Base-by-base conservation (phyloP, 37 sponge, comb jelly and placozoan genomes). In the Spongilla lacustris region DNA sequence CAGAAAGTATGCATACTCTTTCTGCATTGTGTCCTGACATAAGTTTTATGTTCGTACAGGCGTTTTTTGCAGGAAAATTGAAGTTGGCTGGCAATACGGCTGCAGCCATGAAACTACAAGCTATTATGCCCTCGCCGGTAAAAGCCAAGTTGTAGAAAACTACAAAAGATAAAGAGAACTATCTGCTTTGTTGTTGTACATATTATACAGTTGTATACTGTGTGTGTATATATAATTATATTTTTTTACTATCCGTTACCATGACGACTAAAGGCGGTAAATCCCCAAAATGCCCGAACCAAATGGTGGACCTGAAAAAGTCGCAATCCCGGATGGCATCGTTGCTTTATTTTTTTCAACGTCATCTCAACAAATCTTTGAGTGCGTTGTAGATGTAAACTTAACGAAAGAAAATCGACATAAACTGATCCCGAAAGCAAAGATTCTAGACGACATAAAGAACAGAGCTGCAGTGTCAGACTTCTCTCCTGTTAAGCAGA, bases 401-500 rank as follows among this genome's bases (percentile, higher is more conserved):
- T 88, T 98, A 35, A 96, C 95, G 0, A 81, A 69, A 26, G 97
- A 96, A 33, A 93, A 91, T 49, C 95, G 95, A 4, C 70, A 75
- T 74, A 93, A 92, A 66, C 84, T 95, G 58, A 91, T 98, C 35
- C 46, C 80, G 32, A 98, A 96, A 86, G 88, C 76, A 32, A 88
- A 82, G 35, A 94, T 98, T 48, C 31, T 95, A 81, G 94, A 96
- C 50, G 99, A 98, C 76, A 87, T 98, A 41, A 86, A 81, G 28
- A 96, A 90, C 84, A 85, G 99, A 41, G 96, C 97, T 38, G 97
- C 97, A 8, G 91, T 98, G 8, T 96, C 87, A 0, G 99, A 98
- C 74, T 98, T 98, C 75, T 90, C 93, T 67, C 97, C 95, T 25
- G 88, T 96, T 30, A 98, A 95, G 87, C 80, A 94, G 67, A 78